Evolutionary conservation across 30 jellyfish, hydroid and myxozoan species (phyloP).

Genomic region (Mastigias papua): DNA sequence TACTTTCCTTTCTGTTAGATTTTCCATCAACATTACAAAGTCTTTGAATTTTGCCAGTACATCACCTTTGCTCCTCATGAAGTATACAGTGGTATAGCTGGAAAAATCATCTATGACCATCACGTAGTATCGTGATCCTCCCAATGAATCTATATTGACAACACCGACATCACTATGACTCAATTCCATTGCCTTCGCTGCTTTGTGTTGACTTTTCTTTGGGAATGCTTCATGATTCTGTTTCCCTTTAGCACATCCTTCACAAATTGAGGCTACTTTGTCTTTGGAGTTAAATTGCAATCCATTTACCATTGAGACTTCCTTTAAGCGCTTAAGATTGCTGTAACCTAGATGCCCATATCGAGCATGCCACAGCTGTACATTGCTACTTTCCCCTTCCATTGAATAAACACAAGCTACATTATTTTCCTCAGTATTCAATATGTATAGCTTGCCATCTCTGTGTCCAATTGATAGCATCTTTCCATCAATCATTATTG

Average conservation of each 20-base stretch:
- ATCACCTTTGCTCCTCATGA: constrained; percentile 40
- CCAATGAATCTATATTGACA: constrained; percentile 39
- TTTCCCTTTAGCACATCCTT: constrained; percentile 6
- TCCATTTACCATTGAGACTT: constrained; percentile 44
- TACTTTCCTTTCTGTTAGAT: constrained; percentile 1
- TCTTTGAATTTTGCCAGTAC: constrained; percentile 48
- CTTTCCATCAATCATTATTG: not conserved
- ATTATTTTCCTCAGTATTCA: not conserved
- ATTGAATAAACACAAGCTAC: not conserved
- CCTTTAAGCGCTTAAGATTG: not conserved
- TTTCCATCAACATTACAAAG: constrained; percentile 32
- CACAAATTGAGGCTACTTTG: constrained; percentile 20
- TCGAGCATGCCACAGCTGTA: not conserved
- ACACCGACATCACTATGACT: constrained; percentile 59
- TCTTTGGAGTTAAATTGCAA: constrained; percentile 21
- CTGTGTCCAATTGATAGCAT: not conserved
- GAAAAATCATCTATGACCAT: not conserved
- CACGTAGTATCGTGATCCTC: constrained; percentile 37
- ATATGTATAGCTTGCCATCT: not conserved
- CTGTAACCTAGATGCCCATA: not conserved
- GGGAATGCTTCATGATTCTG: not conserved
- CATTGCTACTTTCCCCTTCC: not conserved
- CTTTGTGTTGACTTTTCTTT: constrained; percentile 15
- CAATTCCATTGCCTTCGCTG: constrained; percentile 14
- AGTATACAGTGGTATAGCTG: not conserved